Percentiles rank a stretch among this genome's conserved stretches.
These are phyloP conservation scores for Pachyuromys duprasi DNA, from an alignment of 2,797 vertebrate species.

Conservation along the genomic window DNA sequence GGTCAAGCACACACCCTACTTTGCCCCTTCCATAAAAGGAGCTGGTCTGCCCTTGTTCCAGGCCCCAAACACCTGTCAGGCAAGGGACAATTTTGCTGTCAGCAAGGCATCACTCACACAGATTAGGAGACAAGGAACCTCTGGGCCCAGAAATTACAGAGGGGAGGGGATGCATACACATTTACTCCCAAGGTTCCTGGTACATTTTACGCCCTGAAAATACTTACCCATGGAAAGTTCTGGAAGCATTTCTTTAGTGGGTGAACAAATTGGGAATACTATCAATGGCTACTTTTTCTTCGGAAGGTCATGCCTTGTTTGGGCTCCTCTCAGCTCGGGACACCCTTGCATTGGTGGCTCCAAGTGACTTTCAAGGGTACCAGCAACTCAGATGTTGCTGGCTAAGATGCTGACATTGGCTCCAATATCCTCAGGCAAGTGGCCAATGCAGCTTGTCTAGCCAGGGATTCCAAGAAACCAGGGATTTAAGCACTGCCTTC, in stretches of 20 bases:
- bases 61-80: conserved; percentile 57
- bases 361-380: neutral
- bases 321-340: neutral
- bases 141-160: neutral
- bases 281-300: neutral
- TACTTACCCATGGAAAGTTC: neutral
- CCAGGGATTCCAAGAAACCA: neutral
- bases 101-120: conserved; percentile 43
- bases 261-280: neutral
- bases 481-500: neutral
- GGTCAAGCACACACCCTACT: neutral
- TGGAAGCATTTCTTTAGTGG: conserved; percentile 21
- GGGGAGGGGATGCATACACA: neutral
- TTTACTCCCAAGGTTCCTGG: neutral
- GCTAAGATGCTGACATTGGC: neutral
- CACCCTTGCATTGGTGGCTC: neutral
- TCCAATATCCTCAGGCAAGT: neutral
- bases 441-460: conserved; percentile 2
- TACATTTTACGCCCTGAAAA: neutral
- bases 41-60: conserved; percentile 4
- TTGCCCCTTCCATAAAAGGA: conserved; percentile 22
- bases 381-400: neutral
- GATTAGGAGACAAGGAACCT: conserved; percentile 55
- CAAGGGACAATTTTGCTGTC: conserved; percentile 10
- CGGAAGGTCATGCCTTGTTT: neutral